These are phyloP conservation scores for Atopsyche davidsoni DNA, from an alignment of 1,140 invertebrate species.

Conservation along the genomic window DNA sequence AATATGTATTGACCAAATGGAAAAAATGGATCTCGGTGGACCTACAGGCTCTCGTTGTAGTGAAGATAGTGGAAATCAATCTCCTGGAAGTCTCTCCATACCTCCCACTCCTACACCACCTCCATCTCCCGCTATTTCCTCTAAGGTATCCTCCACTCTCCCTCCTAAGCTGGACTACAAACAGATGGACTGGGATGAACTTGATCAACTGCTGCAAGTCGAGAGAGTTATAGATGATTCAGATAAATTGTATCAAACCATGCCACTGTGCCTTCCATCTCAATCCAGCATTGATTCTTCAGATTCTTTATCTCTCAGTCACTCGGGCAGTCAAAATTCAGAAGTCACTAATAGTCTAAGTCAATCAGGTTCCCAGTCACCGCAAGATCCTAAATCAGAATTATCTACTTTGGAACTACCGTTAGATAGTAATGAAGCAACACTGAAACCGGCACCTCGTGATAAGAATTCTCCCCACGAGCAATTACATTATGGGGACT, in stretches of 20 bases:
- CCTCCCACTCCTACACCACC: slow-evolving; percentile 24
- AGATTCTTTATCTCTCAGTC: slow-evolving; percentile 32
- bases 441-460: slow-evolving; percentile 29
- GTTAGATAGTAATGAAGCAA: slow-evolving; percentile 23
- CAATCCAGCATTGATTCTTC: slow-evolving; percentile 45
- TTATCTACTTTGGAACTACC: slow-evolving; percentile 29
- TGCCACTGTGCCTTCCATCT: slow-evolving; percentile 60
- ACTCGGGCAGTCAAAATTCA: slow-evolving; percentile 34
- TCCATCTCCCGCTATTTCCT: slow-evolving; percentile 46
- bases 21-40: slow-evolving; percentile 16
- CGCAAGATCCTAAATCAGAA: slow-evolving; percentile 28
- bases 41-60: slow-evolving; percentile 15
- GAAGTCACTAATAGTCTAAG: slow-evolving; percentile 33
- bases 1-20: slow-evolving; percentile 21
- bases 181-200: slow-evolving; percentile 62
- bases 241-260: slow-evolving; percentile 65
- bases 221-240: slow-evolving; percentile 59
- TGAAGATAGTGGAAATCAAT: slow-evolving; percentile 27
- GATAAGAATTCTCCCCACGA: slow-evolving; percentile 32
- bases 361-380: slow-evolving; percentile 34
- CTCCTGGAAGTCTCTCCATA: slow-evolving; percentile 20
- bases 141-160: slow-evolving; percentile 53
- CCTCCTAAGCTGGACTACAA: slow-evolving; percentile 64
- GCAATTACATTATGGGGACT: slow-evolving; percentile 14
- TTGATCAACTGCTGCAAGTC: slow-evolving; percentile 63